Evolutionary conservation across 2,113 vertebrate species (phyloP).

Genomic region (Atractosteus spatula): DNA sequence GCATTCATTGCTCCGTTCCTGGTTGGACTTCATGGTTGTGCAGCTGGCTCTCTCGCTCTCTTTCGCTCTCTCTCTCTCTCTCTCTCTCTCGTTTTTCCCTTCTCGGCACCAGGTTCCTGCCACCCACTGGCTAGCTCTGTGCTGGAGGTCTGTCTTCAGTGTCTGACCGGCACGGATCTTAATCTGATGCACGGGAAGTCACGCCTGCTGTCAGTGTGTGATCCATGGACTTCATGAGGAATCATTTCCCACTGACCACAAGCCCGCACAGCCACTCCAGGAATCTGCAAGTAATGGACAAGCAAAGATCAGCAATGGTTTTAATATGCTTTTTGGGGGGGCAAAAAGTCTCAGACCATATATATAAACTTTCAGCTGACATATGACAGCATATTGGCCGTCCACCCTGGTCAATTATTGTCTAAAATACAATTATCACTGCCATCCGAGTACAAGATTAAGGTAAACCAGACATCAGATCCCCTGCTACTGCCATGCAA

Average conservation of each 20-base stretch:
- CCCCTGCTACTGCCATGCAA: too few relatives aligned
- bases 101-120: slow-evolving; percentile 48
- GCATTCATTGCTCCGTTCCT: slow-evolving; percentile 97
- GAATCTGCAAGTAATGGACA: slow-evolving; percentile 40
- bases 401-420: too few relatives aligned
- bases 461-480: too few relatives aligned
- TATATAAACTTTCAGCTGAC: too few relatives aligned
- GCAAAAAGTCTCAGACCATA: too few relatives aligned
- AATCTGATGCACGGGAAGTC: slow-evolving; percentile 80
- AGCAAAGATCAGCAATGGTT: neutral
- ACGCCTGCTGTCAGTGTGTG: slow-evolving; percentile 85
- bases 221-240: slow-evolving; percentile 93
- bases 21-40: slow-evolving; percentile 94
- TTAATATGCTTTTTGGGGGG: too few relatives aligned
- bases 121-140: slow-evolving; percentile 63
- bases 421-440: too few relatives aligned
- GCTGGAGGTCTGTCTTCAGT: slow-evolving; percentile 62
- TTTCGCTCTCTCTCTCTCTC: slow-evolving; percentile 34
- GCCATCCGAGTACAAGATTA: too few relatives aligned
- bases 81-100: slow-evolving; percentile 2
- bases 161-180: slow-evolving; percentile 71
- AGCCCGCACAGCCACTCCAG: slow-evolving; percentile 69
- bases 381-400: too few relatives aligned
- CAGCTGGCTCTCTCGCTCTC: slow-evolving; percentile 40
- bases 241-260: slow-evolving; percentile 89